A percentile compares a stretch with the other conserved stretches of the same genome.
phyloP scores from a whole-genome alignment of 2,888 invertebrate genomes.

The Pyrocoelia pectoralis region DNA sequence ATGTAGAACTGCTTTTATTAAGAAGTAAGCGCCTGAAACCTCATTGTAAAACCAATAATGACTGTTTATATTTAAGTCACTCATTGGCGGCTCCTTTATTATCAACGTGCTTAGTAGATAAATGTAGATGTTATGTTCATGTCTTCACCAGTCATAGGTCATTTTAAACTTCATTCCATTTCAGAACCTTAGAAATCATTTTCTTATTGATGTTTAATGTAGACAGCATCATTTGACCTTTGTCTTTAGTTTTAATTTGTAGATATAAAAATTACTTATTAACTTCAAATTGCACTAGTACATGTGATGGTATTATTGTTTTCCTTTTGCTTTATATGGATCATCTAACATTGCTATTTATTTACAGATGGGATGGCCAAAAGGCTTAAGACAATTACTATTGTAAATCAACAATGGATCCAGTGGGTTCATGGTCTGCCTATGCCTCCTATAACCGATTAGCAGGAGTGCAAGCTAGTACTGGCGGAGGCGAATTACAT shows the following conservation, averaged over 20 bases:
- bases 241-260: background rate
- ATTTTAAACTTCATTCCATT: constrained; percentile 24
- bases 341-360: no score
- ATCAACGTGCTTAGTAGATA: constrained; percentile 9
- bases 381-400: constrained; percentile 43
- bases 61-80: background rate
- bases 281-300: no score
- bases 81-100: constrained; percentile 7
- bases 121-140: constrained; percentile 27
- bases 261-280: no score
- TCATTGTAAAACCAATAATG: background rate
- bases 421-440: constrained; percentile 88
- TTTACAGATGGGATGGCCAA: constrained; percentile 58
- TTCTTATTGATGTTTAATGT: background rate
- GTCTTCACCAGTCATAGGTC: constrained; percentile 35
- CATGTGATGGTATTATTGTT: no score
- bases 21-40: constrained; percentile 51
- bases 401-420: constrained; percentile 72
- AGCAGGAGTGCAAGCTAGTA: constrained; percentile 73
- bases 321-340: no score
- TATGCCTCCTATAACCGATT: constrained; percentile 85
- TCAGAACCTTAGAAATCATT: background rate
- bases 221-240: background rate
- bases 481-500: constrained; percentile 73
- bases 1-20: constrained; percentile 45